These are phyloP conservation scores for Meda fulgida DNA, from an alignment of 2,797 vertebrate genomes.

Conservation along the genomic window DNA sequence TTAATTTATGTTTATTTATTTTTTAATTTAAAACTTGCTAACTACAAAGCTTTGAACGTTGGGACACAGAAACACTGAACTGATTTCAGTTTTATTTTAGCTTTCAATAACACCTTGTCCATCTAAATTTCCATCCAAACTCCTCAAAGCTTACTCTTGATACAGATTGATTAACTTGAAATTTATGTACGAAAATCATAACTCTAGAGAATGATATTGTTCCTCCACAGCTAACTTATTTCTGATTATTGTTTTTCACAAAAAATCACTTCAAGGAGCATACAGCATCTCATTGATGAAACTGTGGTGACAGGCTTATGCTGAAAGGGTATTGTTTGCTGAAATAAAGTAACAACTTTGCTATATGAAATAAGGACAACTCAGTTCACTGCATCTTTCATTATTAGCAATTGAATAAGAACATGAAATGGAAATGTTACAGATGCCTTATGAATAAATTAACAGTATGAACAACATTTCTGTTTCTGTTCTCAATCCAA, in stretches of 20 bases:
- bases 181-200: background rate
- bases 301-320: background rate
- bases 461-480: background rate
- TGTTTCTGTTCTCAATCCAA: conserved; percentile 14
- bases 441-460: conserved; percentile 31
- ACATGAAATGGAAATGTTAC: conserved; percentile 11
- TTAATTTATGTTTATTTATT: too few relatives aligned
- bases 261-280: background rate
- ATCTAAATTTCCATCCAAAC: background rate
- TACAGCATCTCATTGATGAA: background rate
- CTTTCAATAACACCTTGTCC: background rate
- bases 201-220: background rate
- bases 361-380: background rate
- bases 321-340: background rate
- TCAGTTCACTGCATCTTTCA: background rate
- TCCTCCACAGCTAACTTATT: background rate
- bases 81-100: background rate
- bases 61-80: background rate
- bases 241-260: background rate
- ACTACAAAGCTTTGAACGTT: background rate
- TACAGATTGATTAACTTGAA: background rate
- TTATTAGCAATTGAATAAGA: background rate
- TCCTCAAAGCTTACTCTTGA: background rate
- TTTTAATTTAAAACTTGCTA: background rate
- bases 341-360: background rate